These are phyloP conservation scores for Cataglyphis cursor DNA, from an alignment of 2,888 invertebrate genomes.

Conservation along the genomic window DNA sequence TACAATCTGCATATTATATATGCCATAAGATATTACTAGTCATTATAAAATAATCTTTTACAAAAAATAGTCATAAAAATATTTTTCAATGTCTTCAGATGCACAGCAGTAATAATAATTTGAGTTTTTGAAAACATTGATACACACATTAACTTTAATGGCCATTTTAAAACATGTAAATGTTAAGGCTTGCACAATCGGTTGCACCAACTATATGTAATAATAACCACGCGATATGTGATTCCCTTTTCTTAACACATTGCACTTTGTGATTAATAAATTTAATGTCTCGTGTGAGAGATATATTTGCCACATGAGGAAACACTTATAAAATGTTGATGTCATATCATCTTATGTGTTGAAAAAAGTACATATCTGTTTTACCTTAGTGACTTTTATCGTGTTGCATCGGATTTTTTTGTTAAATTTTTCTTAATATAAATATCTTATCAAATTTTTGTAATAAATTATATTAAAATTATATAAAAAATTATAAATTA, in stretches of 20 bases:
- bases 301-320: conserved; percentile 27
- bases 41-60: conserved; percentile 40
- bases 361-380: conserved; percentile 21
- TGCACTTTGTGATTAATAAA: conserved; percentile 64
- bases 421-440: background rate
- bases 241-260: conserved; percentile 57
- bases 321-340: conserved; percentile 35
- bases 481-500: too few species aligned
- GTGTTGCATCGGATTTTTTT: conserved; percentile 18
- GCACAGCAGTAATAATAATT: conserved; percentile 31
- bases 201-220: conserved; percentile 56
- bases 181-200: conserved; percentile 44
- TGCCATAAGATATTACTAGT: conserved; percentile 37
- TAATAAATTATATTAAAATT: background rate
- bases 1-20: conserved; percentile 42
- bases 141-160: conserved; percentile 46
- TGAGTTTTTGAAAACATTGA: conserved; percentile 24
- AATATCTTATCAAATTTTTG: background rate
- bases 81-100: conserved; percentile 31
- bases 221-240: conserved; percentile 39
- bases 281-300: conserved; percentile 29
- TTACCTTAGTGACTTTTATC: conserved; percentile 11
- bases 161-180: conserved; percentile 31
- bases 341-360: conserved; percentile 33
- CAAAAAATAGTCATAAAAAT: conserved; percentile 33